Base-by-base conservation (phyloP, 2,797 vertebrate species). In the Platyrinchus mystaceus region DNA sequence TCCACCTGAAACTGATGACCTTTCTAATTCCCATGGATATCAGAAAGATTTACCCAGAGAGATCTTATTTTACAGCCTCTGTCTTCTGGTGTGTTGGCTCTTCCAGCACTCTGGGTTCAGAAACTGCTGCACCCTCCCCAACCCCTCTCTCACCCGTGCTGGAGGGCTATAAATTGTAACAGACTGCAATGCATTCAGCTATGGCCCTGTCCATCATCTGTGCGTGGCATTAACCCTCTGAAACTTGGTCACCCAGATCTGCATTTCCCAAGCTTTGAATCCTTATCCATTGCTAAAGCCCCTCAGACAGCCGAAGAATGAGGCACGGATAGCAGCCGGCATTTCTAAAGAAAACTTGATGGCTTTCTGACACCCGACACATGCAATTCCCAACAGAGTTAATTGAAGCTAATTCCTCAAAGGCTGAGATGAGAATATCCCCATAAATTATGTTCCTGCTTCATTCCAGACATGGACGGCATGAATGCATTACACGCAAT, bases 401-500 rank as follows among this genome's bases (percentile, higher is more conserved):
- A 96, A 96, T 93, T 96, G 93, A 95, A 94, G 91, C 88, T 96
- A 96, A 96, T 96, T 94, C 94, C 94, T 94, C 93, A 94, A 96
- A 94, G 94, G 87, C 93, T 96, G 83, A 96, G 91, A 94, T 78
- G 92, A 97, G 94, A 96, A 92, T 91, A 96, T 93, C 91, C 87
- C 69, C 92, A 86, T 93, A 90, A 95, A 95, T 96, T 96, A 94
- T n/a, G 79, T 94, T 95, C 91, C 85, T 74, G 89, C 93, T 91
- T 94, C 95, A 84, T 91, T 87, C 83, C 87, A 95, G 95, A 86
- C 94, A 94, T 87, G 85, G 70, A 59, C 1, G 0, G 77, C 56
- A 55, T 89, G 89, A 93, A 96, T 88, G 91, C 58, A 55, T 94
- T 91, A 94, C 93, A 95, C 23, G 0, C 93, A 67, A 86, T 79